Evolutionary conservation across 2,797 vertebrate species (phyloP).

Genomic region (Helicolenus hilgendorfi): DNA sequence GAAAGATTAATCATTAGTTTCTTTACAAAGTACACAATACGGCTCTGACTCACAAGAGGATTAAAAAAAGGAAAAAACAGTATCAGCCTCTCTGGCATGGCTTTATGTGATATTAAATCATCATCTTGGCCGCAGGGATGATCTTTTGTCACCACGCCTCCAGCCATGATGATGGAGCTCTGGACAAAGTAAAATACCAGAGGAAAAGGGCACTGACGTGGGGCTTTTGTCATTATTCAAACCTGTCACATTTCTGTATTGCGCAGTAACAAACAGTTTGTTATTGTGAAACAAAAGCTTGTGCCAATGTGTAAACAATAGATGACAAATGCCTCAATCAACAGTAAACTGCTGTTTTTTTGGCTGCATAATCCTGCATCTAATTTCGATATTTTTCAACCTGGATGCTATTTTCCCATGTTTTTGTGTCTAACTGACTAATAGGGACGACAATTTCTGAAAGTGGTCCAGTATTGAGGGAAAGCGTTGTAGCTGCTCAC

Average conservation of each 20-base stretch:
- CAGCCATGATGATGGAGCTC: slow-evolving; percentile 5
- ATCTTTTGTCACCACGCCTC: slow-evolving; percentile 14
- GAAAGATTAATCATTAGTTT: slow-evolving; percentile 46
- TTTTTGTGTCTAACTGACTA: not conserved
- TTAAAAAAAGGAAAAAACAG: slow-evolving; percentile 25
- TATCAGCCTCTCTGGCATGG: not conserved
- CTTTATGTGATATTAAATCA: slow-evolving; percentile 40
- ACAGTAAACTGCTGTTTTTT: not conserved
- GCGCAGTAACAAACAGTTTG: not conserved
- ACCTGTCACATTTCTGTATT: not conserved
- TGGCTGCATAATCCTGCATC: not conserved
- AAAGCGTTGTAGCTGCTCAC: not conserved
- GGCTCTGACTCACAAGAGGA: slow-evolving; percentile 28
- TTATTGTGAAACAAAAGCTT: slow-evolving; percentile 22
- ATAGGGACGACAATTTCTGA: not conserved
- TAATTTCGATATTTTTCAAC: not conserved
- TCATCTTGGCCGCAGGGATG: slow-evolving; percentile 1
- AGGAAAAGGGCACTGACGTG: not conserved
- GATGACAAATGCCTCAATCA: slow-evolving; percentile 8
- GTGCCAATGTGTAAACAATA: not conserved
- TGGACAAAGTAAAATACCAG: slow-evolving; percentile 7
- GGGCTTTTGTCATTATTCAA: slow-evolving; percentile 11
- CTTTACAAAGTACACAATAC: slow-evolving; percentile 32
- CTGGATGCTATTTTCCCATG: not conserved
- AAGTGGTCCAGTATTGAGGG: not conserved